Evolutionary conservation across 1,140 invertebrate genomes (phyloP).

Genomic region (Cotesia typhae): DNA sequence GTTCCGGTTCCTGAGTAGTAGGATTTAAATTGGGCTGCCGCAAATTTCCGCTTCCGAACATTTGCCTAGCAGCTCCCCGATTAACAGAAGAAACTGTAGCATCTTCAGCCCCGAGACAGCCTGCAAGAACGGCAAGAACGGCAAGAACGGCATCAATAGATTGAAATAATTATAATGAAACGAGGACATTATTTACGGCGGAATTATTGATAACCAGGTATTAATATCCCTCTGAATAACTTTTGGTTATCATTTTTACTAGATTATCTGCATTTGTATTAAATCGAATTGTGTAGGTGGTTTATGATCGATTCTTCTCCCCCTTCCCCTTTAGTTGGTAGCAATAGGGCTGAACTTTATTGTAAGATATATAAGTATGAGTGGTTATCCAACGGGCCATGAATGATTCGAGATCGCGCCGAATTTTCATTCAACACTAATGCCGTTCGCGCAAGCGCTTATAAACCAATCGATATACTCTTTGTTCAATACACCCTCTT

Average conservation of each 20-base stretch:
- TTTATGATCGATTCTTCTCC: not conserved
- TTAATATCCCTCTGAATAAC: no score
- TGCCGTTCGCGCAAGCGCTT: conserved; percentile 49
- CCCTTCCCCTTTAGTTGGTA: not conserved
- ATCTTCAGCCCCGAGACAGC: conserved; percentile 13
- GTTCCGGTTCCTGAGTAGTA: conserved; percentile 34
- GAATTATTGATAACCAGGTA: no score
- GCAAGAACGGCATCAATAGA: conserved; percentile 7
- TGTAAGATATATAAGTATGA: conserved; percentile 23
- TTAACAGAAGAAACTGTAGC: conserved; percentile 55
- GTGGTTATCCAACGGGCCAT: conserved; percentile 44
- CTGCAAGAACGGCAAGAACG: conserved; percentile 10
- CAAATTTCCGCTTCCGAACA: conserved; percentile 69
- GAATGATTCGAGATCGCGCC: conserved; percentile 49
- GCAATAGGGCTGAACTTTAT: conserved; percentile 33
- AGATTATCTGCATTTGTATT: no score
- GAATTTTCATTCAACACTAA: conserved; percentile 54
- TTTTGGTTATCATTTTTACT: no score
- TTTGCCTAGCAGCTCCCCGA: conserved; percentile 68
- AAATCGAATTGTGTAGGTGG: not conserved
- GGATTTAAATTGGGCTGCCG: conserved; percentile 51
- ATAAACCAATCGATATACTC: conserved; percentile 54
- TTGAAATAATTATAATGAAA: conserved; percentile 2
- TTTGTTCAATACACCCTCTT: conserved; percentile 41
- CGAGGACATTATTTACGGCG: no score